Base-by-base conservation (phyloP, 2,888 invertebrate species). In the Drosophila mayaguana region DNA sequence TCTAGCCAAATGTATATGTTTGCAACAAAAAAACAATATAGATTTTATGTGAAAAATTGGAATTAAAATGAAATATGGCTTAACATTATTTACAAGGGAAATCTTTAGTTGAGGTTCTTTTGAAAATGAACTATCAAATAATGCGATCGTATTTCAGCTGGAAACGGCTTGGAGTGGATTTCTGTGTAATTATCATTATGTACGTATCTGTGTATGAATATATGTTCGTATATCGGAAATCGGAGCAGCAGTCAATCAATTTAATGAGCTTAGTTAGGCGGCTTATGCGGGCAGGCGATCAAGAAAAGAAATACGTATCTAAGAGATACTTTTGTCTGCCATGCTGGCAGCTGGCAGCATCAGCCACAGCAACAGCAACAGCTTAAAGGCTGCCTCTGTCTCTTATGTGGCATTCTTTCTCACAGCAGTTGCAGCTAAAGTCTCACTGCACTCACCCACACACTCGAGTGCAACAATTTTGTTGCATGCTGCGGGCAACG, bases 361-460 rank as follows among this genome's bases (percentile, higher is more conserved):
- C 63, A 46, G 59, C 67, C 63, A 25, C 28, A 50, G 54, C 63
- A 14, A 65, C 54, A 53, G 63, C 50, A 53, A 45, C 68, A 61
- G 71, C 72, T 76, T 78, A 65, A 70, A 79, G 72, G 61, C 68
- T 65, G 72, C 8, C 32, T 50, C 18, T 2, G 50, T 50, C 32
- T 71, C 50, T 78, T 72, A 57, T 59, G 56, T 72, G 62, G 72
- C 80, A 78, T 78, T 78, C 80, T 79, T 78, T 78, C 80, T 72
- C 79, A 78, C 78, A 78, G 56, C 74, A 42, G 22, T 38, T 32
- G 54, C 54, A 55, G 40, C 25, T 48, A 48, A 20, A 55, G 6
- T 45, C 40, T 7, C 62, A 28, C 12, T 46, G 22, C 50, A 53
- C 56, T 65, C 71, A 75, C 78, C 63, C 78, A 68, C 79, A 79